phyloP scores from a whole-genome alignment of 2,888 invertebrate genomes.

The Harpalus rufipes region DNA sequence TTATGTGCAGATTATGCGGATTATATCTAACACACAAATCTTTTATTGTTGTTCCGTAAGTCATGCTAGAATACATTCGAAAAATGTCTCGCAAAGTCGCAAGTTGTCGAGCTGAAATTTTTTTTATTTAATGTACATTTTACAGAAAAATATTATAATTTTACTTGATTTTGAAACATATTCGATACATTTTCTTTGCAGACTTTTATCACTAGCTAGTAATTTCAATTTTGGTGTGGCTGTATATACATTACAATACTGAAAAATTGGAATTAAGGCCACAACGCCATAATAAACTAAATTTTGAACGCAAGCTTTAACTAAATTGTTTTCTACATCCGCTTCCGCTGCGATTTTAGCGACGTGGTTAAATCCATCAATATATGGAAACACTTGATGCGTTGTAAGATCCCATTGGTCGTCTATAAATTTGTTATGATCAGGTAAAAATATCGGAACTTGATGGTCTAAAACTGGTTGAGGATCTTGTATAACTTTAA shows the following conservation, averaged over 20 bases:
- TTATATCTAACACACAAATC: constrained; percentile 85
- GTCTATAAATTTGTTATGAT: constrained; percentile 82
- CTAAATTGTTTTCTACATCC: constrained; percentile 95
- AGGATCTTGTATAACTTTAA: constrained; percentile 89
- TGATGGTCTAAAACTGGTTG: constrained; percentile 90
- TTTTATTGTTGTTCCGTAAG: constrained; percentile 84
- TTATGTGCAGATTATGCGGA: constrained; percentile 86
- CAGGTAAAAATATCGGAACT: constrained; percentile 89
- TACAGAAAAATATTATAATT: constrained; percentile 53
- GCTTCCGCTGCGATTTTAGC: constrained; percentile 93
- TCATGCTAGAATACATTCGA: constrained; percentile 84
- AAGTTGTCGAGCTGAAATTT: constrained; percentile 76
- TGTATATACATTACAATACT: constrained; percentile 84
- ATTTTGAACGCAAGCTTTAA: constrained; percentile 96
- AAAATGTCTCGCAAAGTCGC: constrained; percentile 81
- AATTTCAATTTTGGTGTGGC: constrained; percentile 80
- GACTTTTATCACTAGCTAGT: constrained; percentile 73
- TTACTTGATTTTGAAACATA: constrained; percentile 78
- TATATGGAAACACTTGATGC: constrained; percentile 92
- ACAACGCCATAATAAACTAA: constrained; percentile 88
- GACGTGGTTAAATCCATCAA: constrained; percentile 95
- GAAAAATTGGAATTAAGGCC: constrained; percentile 81
- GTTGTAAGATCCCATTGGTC: constrained; percentile 97
- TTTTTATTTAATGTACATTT: background rate
- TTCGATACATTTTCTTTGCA: constrained; percentile 77